Percentiles rank a stretch among this genome's conserved stretches.
Evolutionary conservation across 1,140 invertebrate genomes (phyloP).

Genomic region (Drosophila repletoides): DNA sequence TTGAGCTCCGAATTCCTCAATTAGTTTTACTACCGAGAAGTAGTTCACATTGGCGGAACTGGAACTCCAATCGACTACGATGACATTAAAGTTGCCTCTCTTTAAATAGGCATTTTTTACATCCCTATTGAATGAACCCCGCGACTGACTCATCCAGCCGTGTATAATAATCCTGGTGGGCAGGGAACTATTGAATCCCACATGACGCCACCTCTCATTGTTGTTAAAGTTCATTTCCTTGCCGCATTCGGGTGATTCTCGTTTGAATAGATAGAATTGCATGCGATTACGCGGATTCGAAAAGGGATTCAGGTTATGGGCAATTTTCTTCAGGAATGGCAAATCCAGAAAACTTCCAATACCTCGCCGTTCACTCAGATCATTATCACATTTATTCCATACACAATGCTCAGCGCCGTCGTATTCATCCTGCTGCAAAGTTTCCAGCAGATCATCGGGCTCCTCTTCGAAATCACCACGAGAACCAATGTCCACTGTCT

Average conservation of each 20-base stretch:
- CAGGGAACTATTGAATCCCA: conserved; percentile 63
- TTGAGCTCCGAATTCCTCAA: conserved; percentile 79
- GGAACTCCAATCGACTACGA: conserved; percentile 86
- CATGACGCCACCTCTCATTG: conserved; percentile 10
- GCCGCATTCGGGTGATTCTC: conserved; percentile 61
- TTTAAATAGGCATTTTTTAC: conserved; percentile 84
- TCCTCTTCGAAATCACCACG: conserved; percentile 44
- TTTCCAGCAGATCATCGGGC: conserved; percentile 33
- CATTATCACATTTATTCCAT: conserved; percentile 74
- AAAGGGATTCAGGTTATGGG: conserved; percentile 66
- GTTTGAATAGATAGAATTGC: conserved; percentile 71
- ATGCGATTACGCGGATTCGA: conserved; percentile 45
- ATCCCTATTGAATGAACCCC: conserved; percentile 74
- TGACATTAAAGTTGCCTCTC: conserved; percentile 85
- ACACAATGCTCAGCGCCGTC: conserved; percentile 43
- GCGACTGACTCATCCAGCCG: conserved; percentile 80
- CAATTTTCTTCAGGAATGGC: conserved; percentile 66
- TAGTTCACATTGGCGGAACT: conserved; percentile 84
- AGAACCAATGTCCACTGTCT: conserved; percentile 17
- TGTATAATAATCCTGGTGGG: conserved; percentile 75
- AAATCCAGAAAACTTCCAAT: conserved; percentile 60
- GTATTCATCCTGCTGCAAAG: conserved; percentile 56
- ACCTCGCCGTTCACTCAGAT: conserved; percentile 54
- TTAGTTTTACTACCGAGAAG: conserved; percentile 83
- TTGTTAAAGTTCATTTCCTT: conserved; percentile 50